A percentile compares a stretch with the other conserved stretches of the same genome.
These are phyloP conservation scores for Sminthurinus signatus DNA, from an alignment of 1,140 invertebrate genomes.

Conservation along the genomic window DNA sequence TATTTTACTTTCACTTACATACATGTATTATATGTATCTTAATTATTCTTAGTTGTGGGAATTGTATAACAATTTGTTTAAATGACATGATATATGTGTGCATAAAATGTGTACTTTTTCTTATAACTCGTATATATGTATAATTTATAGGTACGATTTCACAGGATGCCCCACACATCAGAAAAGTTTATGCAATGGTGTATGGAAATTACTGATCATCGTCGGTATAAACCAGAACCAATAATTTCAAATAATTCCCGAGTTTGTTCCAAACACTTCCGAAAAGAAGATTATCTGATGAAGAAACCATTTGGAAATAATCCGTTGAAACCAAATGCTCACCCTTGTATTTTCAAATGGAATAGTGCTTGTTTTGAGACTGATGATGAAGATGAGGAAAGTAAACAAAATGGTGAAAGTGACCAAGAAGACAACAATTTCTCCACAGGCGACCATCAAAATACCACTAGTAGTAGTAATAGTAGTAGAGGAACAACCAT, in stretches of 20 bases:
- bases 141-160: slow-evolving; percentile 26
- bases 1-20: background rate
- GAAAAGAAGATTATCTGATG: slow-evolving; percentile 25
- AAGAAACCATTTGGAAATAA: slow-evolving; percentile 17
- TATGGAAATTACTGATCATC: slow-evolving; percentile 19
- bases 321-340: slow-evolving; percentile 19
- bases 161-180: slow-evolving; percentile 23
- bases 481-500: background rate
- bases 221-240: slow-evolving; percentile 14
- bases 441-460: background rate
- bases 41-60: background rate
- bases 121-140: slow-evolving; percentile 15
- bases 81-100: background rate
- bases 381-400: background rate
- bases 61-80: background rate
- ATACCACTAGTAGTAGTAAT: background rate
- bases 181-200: slow-evolving; percentile 23
- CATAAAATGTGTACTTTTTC: background rate
- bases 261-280: slow-evolving; percentile 32
- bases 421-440: background rate
- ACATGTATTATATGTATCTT: background rate
- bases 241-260: slow-evolving; percentile 17
- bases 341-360: slow-evolving; percentile 27
- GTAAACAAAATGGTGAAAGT: background rate
- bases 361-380: slow-evolving; percentile 3